Percentiles rank a stretch among this genome's conserved stretches.
phyloP scores from a whole-genome alignment of 2,113 vertebrate species.

The Paracanthobrama guichenoti region DNA sequence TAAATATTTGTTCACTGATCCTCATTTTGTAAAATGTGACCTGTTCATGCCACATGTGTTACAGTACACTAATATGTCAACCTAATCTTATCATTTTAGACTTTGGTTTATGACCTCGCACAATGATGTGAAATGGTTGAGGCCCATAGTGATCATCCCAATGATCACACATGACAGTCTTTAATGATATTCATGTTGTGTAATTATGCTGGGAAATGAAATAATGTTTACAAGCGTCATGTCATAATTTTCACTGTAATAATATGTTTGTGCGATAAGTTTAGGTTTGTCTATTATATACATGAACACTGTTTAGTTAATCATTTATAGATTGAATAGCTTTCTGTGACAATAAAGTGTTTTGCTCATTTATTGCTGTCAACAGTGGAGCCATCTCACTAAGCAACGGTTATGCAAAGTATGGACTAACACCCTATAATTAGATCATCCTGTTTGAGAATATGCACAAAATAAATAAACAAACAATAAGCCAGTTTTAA shows the following conservation, averaged over 20 bases:
- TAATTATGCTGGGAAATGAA: neutral
- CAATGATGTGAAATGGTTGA: neutral
- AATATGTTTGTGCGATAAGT: neutral
- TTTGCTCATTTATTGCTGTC: conserved; percentile 21
- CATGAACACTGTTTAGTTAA: neutral
- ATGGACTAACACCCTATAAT: neutral
- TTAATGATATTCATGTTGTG: neutral
- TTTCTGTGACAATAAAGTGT: neutral
- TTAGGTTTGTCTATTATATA: neutral
- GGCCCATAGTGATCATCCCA: neutral
- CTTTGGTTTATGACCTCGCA: conserved; percentile 67
- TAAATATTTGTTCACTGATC: neutral
- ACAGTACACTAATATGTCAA: neutral
- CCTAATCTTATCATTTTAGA: conserved; percentile 60
- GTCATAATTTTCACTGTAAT: neutral
- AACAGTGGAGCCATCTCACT: neutral
- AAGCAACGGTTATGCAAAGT: neutral
- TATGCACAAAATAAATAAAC: neutral
- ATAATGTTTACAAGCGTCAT: neutral
- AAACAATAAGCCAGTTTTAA: neutral
- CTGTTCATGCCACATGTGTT: conserved; percentile 7
- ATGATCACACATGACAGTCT: too few relatives aligned
- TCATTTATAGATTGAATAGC: neutral
- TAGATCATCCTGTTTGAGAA: neutral
- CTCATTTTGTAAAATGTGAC: neutral